A percentile compares a stretch with the other conserved stretches of the same genome.
Conservation (phyloP, 2,113 vertebrate genomes). For the Phainopepla nitens region DNA sequence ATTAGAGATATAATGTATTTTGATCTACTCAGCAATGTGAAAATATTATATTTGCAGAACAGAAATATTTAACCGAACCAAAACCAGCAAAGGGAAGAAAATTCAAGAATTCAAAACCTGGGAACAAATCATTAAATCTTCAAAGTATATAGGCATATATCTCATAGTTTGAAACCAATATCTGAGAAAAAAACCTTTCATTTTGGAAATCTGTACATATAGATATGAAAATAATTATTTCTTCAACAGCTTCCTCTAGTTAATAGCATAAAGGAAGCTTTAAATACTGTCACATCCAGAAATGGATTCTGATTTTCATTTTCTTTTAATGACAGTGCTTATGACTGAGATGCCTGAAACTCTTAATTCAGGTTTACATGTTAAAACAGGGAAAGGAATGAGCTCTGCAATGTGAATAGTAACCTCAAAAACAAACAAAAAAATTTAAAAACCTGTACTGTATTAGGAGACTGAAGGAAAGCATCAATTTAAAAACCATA, state of each 20-base stretch:
- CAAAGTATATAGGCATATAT: background rate
- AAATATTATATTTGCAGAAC: background rate
- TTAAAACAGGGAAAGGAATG: background rate
- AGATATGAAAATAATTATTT: background rate
- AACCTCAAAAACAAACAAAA: background rate
- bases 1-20: background rate
- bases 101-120: background rate
- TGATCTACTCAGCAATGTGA: background rate
- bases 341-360: background rate
- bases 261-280: background rate
- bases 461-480: background rate
- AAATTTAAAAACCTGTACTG: background rate
- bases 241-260: background rate
- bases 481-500: background rate
- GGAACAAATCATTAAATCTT: background rate
- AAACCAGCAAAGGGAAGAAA: background rate
- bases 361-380: background rate
- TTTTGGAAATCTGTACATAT: background rate
- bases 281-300: background rate
- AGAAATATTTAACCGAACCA: background rate
- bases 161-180: background rate
- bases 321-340: background rate
- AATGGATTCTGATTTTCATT: background rate
- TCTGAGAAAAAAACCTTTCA: background rate
- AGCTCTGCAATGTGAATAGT: background rate